Percentiles rank a stretch among this genome's conserved stretches.
Conservation (phyloP, 2,888 invertebrate species). For the Drosophila paramelanica region DNA sequence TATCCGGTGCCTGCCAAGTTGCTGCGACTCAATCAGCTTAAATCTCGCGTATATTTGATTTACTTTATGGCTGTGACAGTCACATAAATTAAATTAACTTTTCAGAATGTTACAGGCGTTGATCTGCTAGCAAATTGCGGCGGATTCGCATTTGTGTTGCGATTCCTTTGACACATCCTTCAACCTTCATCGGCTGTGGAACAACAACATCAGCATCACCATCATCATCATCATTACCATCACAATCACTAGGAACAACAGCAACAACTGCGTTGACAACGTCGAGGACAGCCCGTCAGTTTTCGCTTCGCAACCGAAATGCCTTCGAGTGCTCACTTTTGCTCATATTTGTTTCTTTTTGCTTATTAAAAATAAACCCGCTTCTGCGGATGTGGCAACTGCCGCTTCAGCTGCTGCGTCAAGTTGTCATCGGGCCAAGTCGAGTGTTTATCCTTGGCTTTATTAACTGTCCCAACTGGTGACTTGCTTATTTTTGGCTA, state of each 20-base stretch:
- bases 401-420: constrained; percentile 43
- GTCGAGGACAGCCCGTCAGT: constrained; percentile 3
- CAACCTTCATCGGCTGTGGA: too few species aligned
- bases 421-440: constrained; percentile 63
- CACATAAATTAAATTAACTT: constrained; percentile 60
- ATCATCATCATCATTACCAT: neutral
- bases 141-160: neutral
- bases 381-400: constrained; percentile 5
- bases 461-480: constrained; percentile 60
- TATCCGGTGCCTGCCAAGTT: constrained; percentile 45
- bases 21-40: constrained; percentile 53
- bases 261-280: too few species aligned
- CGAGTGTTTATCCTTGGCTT: constrained; percentile 61
- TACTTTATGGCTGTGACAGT: constrained; percentile 37
- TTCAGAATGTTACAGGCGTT: constrained; percentile 28
- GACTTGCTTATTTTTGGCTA: constrained; percentile 16
- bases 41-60: constrained; percentile 47
- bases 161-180: constrained; percentile 9
- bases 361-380: constrained; percentile 42
- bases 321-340: neutral
- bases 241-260: too few species aligned
- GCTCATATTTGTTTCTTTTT: constrained; percentile 20
- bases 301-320: constrained; percentile 14
- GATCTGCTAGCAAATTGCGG: constrained; percentile 18
- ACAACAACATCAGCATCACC: neutral